phyloP scores from a whole-genome alignment of 2,797 vertebrate genomes.

The Scolopax bukidnonensis region DNA sequence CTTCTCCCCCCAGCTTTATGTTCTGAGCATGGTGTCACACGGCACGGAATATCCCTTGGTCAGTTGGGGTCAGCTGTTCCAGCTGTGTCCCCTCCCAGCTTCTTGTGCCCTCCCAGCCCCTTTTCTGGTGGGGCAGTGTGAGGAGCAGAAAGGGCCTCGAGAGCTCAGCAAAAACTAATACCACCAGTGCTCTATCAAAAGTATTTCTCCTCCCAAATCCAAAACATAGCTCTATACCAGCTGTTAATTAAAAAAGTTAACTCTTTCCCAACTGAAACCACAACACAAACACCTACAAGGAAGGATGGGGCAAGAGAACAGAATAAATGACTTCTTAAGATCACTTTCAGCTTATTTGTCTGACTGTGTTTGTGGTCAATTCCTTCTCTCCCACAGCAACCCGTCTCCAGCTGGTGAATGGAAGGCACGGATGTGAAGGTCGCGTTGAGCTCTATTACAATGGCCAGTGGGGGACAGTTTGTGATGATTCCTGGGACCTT shows the following conservation, averaged over 20 bases:
- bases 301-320: accelerated
- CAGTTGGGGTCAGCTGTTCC: not conserved
- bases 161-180: not conserved
- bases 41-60: not conserved
- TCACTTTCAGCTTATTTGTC: not conserved
- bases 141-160: not conserved
- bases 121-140: not conserved
- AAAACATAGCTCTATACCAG: not conserved
- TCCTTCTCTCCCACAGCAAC: not conserved
- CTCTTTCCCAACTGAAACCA: not conserved
- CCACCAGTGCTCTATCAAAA: not conserved
- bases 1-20: not conserved
- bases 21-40: not conserved
- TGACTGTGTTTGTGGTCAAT: not conserved
- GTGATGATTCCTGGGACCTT: conserved; percentile 58
- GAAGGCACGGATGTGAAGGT: conserved; percentile 38
- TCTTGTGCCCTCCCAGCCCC: not conserved
- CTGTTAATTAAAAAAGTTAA: not conserved
- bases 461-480: conserved; percentile 1
- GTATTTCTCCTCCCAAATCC: not conserved
- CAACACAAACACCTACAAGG: not conserved
- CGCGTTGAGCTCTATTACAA: conserved; percentile 15
- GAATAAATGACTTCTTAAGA: not conserved
- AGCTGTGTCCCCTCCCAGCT: not conserved
- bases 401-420: not conserved